phyloP scores from a whole-genome alignment of 2,797 vertebrate genomes.

The Sebastes baramenuke region DNA sequence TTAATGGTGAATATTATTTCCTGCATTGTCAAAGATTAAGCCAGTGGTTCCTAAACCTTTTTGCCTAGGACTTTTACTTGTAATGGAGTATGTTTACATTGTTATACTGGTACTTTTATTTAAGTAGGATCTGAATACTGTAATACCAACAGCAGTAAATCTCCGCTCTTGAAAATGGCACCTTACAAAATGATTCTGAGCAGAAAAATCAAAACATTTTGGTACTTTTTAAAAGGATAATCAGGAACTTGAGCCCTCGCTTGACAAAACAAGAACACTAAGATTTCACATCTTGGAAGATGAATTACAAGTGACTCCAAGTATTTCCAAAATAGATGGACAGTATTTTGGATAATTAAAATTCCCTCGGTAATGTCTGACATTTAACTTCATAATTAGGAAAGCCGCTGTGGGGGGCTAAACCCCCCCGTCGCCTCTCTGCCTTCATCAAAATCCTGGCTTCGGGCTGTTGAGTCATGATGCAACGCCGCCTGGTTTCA shows the following conservation, averaged over 20 bases:
- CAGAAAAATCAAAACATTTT: conserved; percentile 15
- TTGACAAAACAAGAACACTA: conserved; percentile 31
- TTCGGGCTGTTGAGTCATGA: conserved; percentile 45
- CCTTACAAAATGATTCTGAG: not conserved
- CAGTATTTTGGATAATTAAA: conserved; percentile 51
- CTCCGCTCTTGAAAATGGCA: not conserved
- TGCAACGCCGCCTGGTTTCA: conserved; percentile 32
- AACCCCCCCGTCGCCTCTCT: not conserved
- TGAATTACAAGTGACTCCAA: conserved; percentile 9
- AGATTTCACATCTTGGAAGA: not conserved
- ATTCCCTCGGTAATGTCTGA: conserved; percentile 33
- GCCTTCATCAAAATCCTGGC: conserved; percentile 26
- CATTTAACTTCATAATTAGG: conserved; percentile 57
- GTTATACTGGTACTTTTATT: not conserved
- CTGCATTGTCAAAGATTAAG: too few species aligned
- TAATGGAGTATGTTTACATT: not conserved
- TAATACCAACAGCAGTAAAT: not conserved
- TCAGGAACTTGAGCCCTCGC: not conserved
- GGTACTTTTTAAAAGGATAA: not conserved
- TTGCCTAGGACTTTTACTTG: not conserved
- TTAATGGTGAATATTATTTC: too few species aligned
- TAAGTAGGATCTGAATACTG: not conserved
- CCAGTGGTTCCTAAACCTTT: too few species aligned
- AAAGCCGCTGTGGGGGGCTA: conserved; percentile 11
- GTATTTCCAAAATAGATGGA: conserved; percentile 57